Percentiles rank a stretch among this genome's conserved stretches.
Evolutionary conservation across 2,797 vertebrate species (phyloP).

Genomic region (Cetoscarus ocellatus): DNA sequence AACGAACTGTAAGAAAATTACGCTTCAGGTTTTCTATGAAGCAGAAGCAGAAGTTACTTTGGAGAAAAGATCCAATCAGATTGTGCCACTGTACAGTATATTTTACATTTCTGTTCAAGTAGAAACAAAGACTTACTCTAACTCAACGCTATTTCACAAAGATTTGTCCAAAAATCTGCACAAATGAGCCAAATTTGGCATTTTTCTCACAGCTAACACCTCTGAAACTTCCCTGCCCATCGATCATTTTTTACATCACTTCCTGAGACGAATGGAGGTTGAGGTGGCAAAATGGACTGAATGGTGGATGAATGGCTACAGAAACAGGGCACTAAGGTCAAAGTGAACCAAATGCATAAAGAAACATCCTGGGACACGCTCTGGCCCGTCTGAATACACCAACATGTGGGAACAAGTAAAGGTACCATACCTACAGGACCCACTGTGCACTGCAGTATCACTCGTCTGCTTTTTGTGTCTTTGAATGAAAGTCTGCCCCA

Average conservation of each 20-base stretch:
- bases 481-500: constrained; percentile 59
- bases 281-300: constrained; percentile 67
- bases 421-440: constrained; percentile 70
- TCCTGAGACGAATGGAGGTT: constrained; percentile 82
- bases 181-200: constrained; percentile 49
- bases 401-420: constrained; percentile 61
- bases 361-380: constrained; percentile 71
- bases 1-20: constrained; percentile 44
- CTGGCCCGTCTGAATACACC: constrained; percentile 61
- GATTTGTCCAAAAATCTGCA: constrained; percentile 53
- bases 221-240: constrained; percentile 43
- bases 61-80: constrained; percentile 46
- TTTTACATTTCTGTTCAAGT: constrained; percentile 54
- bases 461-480: constrained; percentile 61
- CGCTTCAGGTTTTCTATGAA: constrained; percentile 24
- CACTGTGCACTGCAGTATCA: constrained; percentile 69
- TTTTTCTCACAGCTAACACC: constrained; percentile 46
- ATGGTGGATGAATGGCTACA: constrained; percentile 68
- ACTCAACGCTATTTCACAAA: constrained; percentile 45
- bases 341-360: constrained; percentile 80
- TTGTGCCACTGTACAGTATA: constrained; percentile 60
- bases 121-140: constrained; percentile 46
- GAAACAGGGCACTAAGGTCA: constrained; percentile 81
- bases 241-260: constrained; percentile 53
- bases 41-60: constrained; percentile 36